Evolutionary conservation across 2,113 vertebrate genomes (phyloP), one percentile per base, ranked within the genome.

Genomic region (Archocentrus centrarchus): DNA sequence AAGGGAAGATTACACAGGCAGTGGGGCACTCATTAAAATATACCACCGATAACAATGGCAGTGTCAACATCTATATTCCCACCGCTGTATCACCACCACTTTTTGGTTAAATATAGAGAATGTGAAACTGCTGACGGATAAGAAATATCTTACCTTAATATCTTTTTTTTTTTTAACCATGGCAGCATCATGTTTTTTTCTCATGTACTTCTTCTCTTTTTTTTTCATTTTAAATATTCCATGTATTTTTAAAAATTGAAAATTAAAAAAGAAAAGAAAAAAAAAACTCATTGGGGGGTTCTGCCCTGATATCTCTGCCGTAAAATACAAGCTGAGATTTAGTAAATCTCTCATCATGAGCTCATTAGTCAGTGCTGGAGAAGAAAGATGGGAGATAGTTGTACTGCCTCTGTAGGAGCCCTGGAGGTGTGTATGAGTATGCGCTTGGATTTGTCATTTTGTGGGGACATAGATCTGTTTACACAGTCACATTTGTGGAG

Each of bases 11-110:
- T 89, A 83, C 79, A 79, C 77, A 62, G 75, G 79, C 84, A 89
- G 89, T 79, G 18, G 82, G 85, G 57, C 66, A 32, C 85, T 90
- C 88, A 82, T 93, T 93, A 87, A 82, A 92, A 86, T 7, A 85
- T 84, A 89, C 64, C 70, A 35, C 30, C 10, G 81, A 88, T 89
- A 89, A 88, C 77, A 88, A 86, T 81, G 35, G 68, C 32, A 55
- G 15, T 79, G 62, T 79, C 86, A 80, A 59, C 53, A 81, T 90
- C 58, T 73, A 58, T 64, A 79, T 24, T 63, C 37, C 59, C 75
- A 58, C 66, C 27, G 57, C 78, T 77, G 22, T 13, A 75, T 66
- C 85, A 82, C 57, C 63, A 55, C 53, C 53, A 59, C 15, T 62
- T 22, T 57, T 47, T 39, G 7, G 47, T 77, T 79, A 80, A 77